A percentile compares a stretch with the other conserved stretches of the same genome.
phyloP scores from a whole-genome alignment of 2,113 vertebrate genomes.

The Phaethon lepturus region DNA sequence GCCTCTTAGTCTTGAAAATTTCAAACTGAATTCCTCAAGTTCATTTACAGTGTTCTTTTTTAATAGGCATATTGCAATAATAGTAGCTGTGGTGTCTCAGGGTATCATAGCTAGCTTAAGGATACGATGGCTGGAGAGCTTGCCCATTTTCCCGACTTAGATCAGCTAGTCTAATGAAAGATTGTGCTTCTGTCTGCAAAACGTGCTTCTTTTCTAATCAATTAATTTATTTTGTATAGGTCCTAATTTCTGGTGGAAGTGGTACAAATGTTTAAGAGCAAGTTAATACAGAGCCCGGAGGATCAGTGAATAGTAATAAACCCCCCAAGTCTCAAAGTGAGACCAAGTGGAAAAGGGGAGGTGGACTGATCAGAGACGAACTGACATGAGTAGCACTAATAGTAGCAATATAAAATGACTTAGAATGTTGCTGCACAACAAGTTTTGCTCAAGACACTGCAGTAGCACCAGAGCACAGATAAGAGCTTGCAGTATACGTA shows the following conservation, averaged over 20 bases:
- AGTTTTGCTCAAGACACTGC: neutral
- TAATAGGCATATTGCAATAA: neutral
- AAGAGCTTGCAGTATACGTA: neutral
- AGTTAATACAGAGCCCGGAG: neutral
- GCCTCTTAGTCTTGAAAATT: constrained; percentile 30
- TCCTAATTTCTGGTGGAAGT: neutral
- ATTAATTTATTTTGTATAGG: neutral
- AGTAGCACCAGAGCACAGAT: neutral
- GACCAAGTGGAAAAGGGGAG: neutral
- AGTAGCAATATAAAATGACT: neutral
- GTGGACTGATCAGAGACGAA: neutral
- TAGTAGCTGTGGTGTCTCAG: neutral
- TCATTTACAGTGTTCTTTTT: neutral
- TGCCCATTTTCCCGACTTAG: neutral
- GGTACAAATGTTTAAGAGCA: neutral
- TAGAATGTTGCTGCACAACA: neutral
- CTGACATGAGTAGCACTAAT: neutral
- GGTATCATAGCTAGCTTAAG: neutral
- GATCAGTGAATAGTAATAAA: neutral
- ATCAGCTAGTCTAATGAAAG: neutral
- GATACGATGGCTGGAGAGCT: neutral
- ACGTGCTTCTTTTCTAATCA: neutral
- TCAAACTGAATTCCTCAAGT: constrained; percentile 18
- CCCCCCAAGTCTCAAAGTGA: neutral
- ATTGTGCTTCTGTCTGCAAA: neutral